Evolutionary conservation across 2,113 vertebrate species (phyloP), one percentile per base, ranked within the genome.

Genomic region (Hucho hucho): DNA sequence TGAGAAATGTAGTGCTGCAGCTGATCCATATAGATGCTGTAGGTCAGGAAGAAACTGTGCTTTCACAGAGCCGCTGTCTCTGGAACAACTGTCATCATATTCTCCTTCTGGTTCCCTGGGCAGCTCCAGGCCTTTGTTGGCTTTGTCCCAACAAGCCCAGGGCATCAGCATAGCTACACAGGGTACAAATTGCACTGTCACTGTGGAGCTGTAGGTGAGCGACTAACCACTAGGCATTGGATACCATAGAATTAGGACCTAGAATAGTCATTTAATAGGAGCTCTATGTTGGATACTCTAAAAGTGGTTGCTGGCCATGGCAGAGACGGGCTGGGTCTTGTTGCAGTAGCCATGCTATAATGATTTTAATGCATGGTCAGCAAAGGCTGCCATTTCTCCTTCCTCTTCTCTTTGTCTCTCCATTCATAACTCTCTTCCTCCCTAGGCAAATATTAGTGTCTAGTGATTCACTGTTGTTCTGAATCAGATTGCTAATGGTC

Each of bases 381-480:
- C 84, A 83, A 59, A 71, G 76, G 49, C 64, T 28, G 18, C 32
- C n/a, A 53, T 80, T 88, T 43, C 37, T 11, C 9, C 37, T 43
- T 43, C 37, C 37, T 32, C 32, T 43, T 43, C 7, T 43, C 37
- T 43, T 12, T 32, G 32, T 43, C 37, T 43, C 37, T 43, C 37
- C 37, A 43, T 43, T 43, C 37, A 43, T 43, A 43, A 43, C 9
- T 43, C 37, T 43, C 37, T 43, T 43, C 37, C 37, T 43, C 37
- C 37, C 9, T 11, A 43, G 37, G 37, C 9, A 11, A 43, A 43
- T 9, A 43, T 43, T 81, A 88, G 89, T 81, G 84, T 90, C 89
- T 90, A 83, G 87, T 93, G 91, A 92, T 90, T 93, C 92, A 92
- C 88, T 79, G 29, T 81, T 63, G 77, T 73, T 78, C 82, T 90